phyloP scores from a whole-genome alignment of 2,797 vertebrate genomes.

The Xyrichtys novacula region DNA sequence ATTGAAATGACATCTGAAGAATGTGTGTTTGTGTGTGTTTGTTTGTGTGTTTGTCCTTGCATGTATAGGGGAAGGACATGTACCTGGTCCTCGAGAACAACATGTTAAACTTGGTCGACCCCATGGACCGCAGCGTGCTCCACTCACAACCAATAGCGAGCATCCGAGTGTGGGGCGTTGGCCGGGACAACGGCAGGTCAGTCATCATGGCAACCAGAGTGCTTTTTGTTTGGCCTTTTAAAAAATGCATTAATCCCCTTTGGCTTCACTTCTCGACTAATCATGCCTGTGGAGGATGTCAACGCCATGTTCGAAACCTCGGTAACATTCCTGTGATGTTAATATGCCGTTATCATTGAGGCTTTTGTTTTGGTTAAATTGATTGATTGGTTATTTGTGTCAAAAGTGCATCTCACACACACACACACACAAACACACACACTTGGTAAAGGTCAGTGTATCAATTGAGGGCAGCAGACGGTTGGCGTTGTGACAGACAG shows the following conservation, averaged over 20 bases:
- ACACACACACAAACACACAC: conserved; percentile 28
- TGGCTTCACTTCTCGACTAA: neutral
- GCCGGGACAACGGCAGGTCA: conserved; percentile 97
- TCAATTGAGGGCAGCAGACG: conserved; percentile 62
- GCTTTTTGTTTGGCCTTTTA: neutral
- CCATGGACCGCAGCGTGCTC: conserved; percentile 94
- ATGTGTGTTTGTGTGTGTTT: conserved; percentile 36
- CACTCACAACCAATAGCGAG: conserved; percentile 97
- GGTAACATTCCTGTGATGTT: neutral
- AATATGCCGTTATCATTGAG: neutral
- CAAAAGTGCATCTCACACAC: conserved; percentile 30
- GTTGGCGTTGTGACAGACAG: conserved; percentile 52
- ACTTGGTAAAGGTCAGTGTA: conserved; percentile 77
- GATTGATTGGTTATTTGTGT: conserved; percentile 6
- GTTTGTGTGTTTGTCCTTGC: conserved; percentile 33
- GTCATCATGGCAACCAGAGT: conserved; percentile 36
- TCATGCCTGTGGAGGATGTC: neutral
- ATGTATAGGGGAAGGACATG: conserved; percentile 95
- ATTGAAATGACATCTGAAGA: conserved; percentile 43
- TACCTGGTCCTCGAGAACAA: conserved; percentile 97
- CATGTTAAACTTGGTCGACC: conserved; percentile 96
- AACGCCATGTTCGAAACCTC: neutral
- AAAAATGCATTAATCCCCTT: neutral
- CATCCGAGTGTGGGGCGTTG: conserved; percentile 98
- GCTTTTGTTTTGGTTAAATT: conserved; percentile 17